Evolutionary conservation across 2,888 invertebrate species (phyloP).

Genomic region (Nemotelus nigrinus): DNA sequence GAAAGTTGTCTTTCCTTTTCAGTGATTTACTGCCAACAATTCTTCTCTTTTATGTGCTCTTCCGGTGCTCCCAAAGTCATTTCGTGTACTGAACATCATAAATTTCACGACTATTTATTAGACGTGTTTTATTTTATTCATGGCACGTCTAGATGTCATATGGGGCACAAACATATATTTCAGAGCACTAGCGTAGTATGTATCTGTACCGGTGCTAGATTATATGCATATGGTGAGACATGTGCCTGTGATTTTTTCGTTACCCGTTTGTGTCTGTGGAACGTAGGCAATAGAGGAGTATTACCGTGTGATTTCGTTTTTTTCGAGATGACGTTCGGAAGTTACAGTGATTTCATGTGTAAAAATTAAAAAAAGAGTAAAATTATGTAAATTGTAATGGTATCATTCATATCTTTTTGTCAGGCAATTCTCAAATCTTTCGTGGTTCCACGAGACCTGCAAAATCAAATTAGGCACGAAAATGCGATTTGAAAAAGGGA

Average conservation of each 20-base stretch:
- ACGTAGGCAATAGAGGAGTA: too few relatives aligned
- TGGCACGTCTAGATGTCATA: slow-evolving; percentile 50
- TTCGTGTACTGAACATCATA: slow-evolving; percentile 48
- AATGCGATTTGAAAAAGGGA: too few relatives aligned
- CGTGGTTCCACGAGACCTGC: too few relatives aligned
- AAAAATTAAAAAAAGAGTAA: too few relatives aligned
- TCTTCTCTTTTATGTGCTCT: slow-evolving; percentile 47
- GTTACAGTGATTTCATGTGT: too few relatives aligned
- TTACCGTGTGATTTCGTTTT: too few relatives aligned
- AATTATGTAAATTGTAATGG: too few relatives aligned
- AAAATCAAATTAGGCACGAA: too few relatives aligned
- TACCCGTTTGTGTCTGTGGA: neutral
- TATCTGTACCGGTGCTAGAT: neutral
- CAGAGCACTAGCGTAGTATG: neutral
- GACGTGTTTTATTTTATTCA: slow-evolving; percentile 51
- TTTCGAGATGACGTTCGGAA: too few relatives aligned
- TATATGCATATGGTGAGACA: slow-evolving; percentile 4
- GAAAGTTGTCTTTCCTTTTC: slow-evolving; percentile 35
- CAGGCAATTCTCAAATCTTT: too few relatives aligned
- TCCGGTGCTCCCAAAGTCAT: slow-evolving; percentile 43
- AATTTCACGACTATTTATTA: slow-evolving; percentile 51
- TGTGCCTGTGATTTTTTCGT: neutral
- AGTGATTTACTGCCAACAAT: slow-evolving; percentile 49
- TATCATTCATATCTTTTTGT: too few relatives aligned
- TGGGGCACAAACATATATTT: slow-evolving; percentile 25